Conservation (phyloP, 2,888 invertebrate species). For the Lordiphosa andalusiaca region DNA sequence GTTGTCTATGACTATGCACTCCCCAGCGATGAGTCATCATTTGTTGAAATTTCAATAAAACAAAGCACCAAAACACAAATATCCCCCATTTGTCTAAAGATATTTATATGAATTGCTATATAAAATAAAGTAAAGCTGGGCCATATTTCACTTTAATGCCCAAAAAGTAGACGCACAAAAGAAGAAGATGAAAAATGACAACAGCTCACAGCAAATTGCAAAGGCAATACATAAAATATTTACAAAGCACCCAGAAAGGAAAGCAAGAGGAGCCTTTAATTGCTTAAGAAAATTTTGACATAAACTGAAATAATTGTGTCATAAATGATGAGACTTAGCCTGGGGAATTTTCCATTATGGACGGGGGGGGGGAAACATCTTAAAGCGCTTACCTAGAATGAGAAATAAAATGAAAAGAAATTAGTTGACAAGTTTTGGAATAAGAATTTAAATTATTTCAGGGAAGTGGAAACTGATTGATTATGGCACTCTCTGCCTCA, state of each 20-base stretch:
- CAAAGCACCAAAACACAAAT: slow-evolving; percentile 1
- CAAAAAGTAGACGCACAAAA: slow-evolving; percentile 32
- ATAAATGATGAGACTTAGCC: too few species aligned
- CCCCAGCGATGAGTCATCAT: slow-evolving; percentile 24
- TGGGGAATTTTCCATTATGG: slow-evolving; percentile 11
- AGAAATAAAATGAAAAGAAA: slow-evolving; percentile 10
- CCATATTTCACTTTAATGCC: slow-evolving; percentile 63
- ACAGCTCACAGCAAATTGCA: slow-evolving; percentile 52
- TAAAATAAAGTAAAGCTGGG: slow-evolving; percentile 10
- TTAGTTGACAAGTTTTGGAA: slow-evolving; percentile 11
- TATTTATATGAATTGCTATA: neutral
- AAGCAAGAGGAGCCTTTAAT: neutral
- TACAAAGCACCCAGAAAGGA: slow-evolving; percentile 18
- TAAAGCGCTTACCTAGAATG: slow-evolving; percentile 55
- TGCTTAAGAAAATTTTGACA: slow-evolving; percentile 16
- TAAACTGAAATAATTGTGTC: too few species aligned
- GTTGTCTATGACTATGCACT: slow-evolving; percentile 5
- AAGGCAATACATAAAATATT: slow-evolving; percentile 65
- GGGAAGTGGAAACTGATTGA: slow-evolving; percentile 45
- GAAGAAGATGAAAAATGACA: slow-evolving; percentile 58
- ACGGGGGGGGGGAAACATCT: too few species aligned
- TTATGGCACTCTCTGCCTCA: slow-evolving; percentile 37
- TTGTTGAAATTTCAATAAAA: neutral
- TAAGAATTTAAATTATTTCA: slow-evolving; percentile 8
- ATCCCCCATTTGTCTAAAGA: slow-evolving; percentile 1